Percentiles rank a stretch among this genome's conserved stretches.
Conservation (phyloP, 2,888 invertebrate genomes). For the Bruchidius siliquastri region DNA sequence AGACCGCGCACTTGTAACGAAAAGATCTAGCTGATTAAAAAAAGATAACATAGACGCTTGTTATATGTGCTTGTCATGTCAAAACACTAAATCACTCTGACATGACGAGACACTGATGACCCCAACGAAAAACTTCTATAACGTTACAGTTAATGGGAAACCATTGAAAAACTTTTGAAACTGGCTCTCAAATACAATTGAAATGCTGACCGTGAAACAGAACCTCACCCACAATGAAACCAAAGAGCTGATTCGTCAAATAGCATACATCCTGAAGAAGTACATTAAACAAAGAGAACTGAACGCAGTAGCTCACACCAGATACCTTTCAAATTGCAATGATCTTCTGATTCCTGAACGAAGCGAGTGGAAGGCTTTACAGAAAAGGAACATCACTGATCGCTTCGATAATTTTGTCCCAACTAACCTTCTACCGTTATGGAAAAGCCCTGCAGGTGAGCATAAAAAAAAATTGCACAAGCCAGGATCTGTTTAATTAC, state of each 20-base stretch:
- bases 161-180: not conserved
- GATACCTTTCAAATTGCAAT: not conserved
- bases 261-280: not conserved
- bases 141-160: not conserved
- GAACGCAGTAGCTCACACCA: not conserved
- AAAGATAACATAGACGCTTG: not conserved
- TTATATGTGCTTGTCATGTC: not conserved
- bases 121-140: not conserved
- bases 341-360: not conserved
- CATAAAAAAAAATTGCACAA: not conserved
- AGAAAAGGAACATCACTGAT: constrained; percentile 4
- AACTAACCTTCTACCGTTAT: constrained; percentile 9
- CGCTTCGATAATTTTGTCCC: constrained; percentile 11
- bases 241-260: not conserved
- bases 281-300: not conserved
- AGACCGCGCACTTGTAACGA: too few species aligned
- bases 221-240: not conserved
- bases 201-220: not conserved
- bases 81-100: not conserved
- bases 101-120: not conserved
- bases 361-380: not conserved
- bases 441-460: constrained; percentile 14
- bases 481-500: too few species aligned
- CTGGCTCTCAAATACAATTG: not conserved
- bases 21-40: too few species aligned